A percentile compares a stretch with the other conserved stretches of the same genome.
Evolutionary conservation across 2,888 invertebrate species (phyloP).

Genomic region (Patella depressa): DNA sequence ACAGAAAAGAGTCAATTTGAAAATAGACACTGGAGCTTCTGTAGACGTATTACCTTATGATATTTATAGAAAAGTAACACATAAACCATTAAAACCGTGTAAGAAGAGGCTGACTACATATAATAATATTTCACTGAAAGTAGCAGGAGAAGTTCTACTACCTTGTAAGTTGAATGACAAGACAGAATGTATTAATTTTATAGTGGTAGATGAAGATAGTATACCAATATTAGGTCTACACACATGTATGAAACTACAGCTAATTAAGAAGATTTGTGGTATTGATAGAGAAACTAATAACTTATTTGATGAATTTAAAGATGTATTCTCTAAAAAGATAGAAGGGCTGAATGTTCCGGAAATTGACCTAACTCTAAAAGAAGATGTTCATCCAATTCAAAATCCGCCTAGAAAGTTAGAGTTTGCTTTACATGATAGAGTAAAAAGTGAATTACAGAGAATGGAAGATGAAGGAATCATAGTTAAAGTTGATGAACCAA

Average conservation of each 20-base stretch:
- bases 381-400: neutral
- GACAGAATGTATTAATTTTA: neutral
- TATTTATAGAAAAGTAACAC: neutral
- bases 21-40: neutral
- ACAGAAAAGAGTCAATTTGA: neutral
- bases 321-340: neutral
- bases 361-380: neutral
- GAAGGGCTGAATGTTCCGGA: constrained; percentile 7
- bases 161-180: neutral
- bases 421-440: neutral
- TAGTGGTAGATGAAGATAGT: neutral
- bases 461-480: neutral
- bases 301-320: constrained; percentile 8
- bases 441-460: neutral
- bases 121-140: neutral
- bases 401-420: neutral
- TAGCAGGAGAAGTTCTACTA: neutral
- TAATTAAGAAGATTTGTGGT: neutral
- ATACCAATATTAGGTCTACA: neutral
- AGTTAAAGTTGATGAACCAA: no score
- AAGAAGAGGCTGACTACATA: neutral
- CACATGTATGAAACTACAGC: neutral
- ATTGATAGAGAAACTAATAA: neutral
- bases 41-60: neutral
- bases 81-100: neutral